Evolutionary conservation across 2,113 vertebrate species (phyloP).

Genomic region (Lamprotornis superbus): DNA sequence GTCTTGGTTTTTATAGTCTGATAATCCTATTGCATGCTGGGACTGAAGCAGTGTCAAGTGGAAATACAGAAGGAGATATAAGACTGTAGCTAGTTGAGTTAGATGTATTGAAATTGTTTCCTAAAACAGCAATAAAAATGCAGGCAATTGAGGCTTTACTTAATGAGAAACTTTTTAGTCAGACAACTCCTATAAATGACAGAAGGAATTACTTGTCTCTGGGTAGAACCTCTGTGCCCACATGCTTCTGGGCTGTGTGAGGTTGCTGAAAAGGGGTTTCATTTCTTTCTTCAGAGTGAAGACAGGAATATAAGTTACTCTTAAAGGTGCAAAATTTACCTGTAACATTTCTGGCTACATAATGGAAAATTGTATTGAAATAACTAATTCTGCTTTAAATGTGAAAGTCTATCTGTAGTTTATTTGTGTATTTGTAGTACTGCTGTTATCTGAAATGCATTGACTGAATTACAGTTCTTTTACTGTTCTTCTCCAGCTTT

Average conservation of each 20-base stretch:
- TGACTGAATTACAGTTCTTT: background rate
- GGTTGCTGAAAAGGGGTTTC: background rate
- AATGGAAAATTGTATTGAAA: background rate
- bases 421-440: background rate
- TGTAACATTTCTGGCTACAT: background rate
- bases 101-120: background rate
- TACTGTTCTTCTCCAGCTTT: background rate
- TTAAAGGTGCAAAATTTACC: background rate
- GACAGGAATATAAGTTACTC: background rate
- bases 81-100: background rate
- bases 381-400: background rate
- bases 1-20: background rate
- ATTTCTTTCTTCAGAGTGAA: background rate
- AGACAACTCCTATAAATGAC: background rate
- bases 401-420: background rate
- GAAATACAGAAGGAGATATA: background rate
- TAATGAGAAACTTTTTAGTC: background rate
- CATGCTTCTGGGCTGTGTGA: fast-evolving
- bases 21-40: background rate
- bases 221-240: background rate
- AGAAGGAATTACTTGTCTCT: background rate
- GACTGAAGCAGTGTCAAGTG: background rate
- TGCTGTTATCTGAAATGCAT: background rate
- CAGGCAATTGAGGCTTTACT: background rate
- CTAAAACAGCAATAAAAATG: background rate